phyloP scores from a whole-genome alignment of 1,140 invertebrate species.

The Cherax quadricarinatus region DNA sequence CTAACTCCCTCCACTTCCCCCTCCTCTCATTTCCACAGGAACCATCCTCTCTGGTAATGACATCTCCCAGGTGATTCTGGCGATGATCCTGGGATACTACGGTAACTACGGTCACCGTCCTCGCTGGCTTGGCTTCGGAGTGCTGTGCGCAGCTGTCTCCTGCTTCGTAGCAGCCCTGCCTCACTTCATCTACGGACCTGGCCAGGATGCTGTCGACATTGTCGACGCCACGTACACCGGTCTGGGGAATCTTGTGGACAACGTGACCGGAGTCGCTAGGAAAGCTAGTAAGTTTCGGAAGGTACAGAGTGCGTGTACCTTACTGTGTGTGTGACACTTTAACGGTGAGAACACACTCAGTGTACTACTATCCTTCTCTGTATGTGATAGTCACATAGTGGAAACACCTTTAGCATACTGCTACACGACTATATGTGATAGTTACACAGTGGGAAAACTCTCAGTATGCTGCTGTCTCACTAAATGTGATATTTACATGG shows the following conservation, averaged over 20 bases:
- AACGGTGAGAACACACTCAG: neutral
- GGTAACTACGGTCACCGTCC: constrained; percentile 81
- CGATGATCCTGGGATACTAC: constrained; percentile 80
- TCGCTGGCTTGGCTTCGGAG: constrained; percentile 80
- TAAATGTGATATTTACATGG: too few species aligned
- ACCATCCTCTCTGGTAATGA: constrained; percentile 85
- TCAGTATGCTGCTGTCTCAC: too few species aligned
- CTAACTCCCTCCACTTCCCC: too few species aligned
- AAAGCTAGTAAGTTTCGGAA: constrained; percentile 3
- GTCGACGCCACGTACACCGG: neutral
- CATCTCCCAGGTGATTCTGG: constrained; percentile 83
- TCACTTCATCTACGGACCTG: constrained; percentile 28
- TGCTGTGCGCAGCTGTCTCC: constrained; percentile 77
- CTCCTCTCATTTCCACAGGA: constrained; percentile 77
- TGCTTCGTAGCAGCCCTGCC: constrained; percentile 80
- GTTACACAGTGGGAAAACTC: too few species aligned
- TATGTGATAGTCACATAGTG: too few species aligned
- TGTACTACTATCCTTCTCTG: neutral
- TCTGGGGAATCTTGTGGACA: neutral
- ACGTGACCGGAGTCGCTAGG: neutral
- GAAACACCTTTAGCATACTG: too few species aligned
- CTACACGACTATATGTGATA: too few species aligned
- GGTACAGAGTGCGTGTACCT: too few species aligned
- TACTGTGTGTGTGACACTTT: neutral
- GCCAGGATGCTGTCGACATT: constrained; percentile 34